phyloP scores from a whole-genome alignment of 2,888 invertebrate species.

The Linyphia triangularis region DNA sequence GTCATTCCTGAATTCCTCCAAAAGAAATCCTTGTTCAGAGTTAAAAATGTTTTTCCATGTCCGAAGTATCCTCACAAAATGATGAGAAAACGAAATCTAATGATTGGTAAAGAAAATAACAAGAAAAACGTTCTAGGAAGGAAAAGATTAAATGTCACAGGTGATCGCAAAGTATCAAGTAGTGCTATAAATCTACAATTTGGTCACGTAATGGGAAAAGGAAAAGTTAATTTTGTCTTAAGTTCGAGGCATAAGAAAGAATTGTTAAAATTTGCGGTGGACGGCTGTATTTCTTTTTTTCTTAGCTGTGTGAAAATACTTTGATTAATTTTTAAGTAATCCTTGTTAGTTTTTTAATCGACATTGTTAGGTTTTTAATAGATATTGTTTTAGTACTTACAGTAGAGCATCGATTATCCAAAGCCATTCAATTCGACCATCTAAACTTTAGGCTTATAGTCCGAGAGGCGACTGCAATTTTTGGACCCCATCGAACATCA shows the following conservation, averaged over 20 bases:
- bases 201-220: neutral
- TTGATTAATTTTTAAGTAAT: too few relatives aligned
- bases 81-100: neutral
- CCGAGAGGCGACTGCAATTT: too few relatives aligned
- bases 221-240: neutral
- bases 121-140: neutral
- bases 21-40: neutral
- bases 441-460: too few relatives aligned
- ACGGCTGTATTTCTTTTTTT: too few relatives aligned
- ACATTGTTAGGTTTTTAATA: too few relatives aligned
- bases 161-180: neutral
- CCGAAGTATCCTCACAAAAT: neutral
- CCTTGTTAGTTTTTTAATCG: too few relatives aligned
- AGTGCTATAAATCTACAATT: neutral
- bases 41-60: neutral
- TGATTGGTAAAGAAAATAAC: neutral
- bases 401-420: too few relatives aligned
- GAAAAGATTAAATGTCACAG: constrained; percentile 3
- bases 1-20: neutral
- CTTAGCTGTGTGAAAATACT: too few relatives aligned
- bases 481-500: too few relatives aligned
- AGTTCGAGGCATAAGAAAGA: neutral
- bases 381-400: too few relatives aligned
- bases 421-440: too few relatives aligned
- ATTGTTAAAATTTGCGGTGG: too few relatives aligned